phyloP scores from a whole-genome alignment of 1,140 invertebrate genomes.

The Conus betulinus region DNA sequence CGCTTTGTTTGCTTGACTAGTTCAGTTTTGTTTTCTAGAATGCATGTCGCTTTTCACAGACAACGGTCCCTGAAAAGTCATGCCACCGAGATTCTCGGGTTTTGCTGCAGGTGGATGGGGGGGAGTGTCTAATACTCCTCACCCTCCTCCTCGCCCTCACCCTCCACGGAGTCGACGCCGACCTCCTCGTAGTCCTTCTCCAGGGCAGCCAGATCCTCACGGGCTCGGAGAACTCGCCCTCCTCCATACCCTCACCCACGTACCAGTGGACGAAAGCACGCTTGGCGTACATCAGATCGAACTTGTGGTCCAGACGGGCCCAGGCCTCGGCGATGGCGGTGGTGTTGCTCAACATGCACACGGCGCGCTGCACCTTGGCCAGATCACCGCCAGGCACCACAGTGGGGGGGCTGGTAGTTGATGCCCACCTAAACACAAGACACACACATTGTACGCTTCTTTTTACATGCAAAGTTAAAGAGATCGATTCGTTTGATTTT shows the following conservation, averaged over 20 bases:
- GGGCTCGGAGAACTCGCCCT: conserved; percentile 81
- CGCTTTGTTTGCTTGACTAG: not conserved
- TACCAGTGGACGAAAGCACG: conserved; percentile 64
- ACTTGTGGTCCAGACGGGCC: conserved; percentile 40
- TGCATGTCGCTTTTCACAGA: too few relatives aligned
- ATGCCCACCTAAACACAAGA: conserved; percentile 35
- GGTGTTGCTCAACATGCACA: conserved; percentile 42
- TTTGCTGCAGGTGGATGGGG: not conserved
- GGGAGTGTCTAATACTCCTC: conserved; percentile 78
- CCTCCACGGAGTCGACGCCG: conserved; percentile 83
- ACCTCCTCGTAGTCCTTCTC: conserved; percentile 89
- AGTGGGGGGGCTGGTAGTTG: conserved; percentile 38
- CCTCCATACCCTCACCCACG: conserved; percentile 82
- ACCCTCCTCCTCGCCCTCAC: conserved; percentile 77
- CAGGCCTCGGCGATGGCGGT: conserved; percentile 40
- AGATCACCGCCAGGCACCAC: conserved; percentile 34
- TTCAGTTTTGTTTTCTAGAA: conserved; percentile 15
- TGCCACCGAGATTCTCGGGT: not conserved
- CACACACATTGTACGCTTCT: not conserved
- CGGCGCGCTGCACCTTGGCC: conserved; percentile 41
- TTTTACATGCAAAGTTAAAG: too few relatives aligned
- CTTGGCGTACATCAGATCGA: conserved; percentile 40
- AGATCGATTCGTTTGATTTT: too few relatives aligned
- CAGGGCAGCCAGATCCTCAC: conserved; percentile 85
- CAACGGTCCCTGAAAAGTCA: too few relatives aligned